These are phyloP conservation scores for Xylocampa areola DNA, from an alignment of 2,888 invertebrate species.

Conservation along the genomic window DNA sequence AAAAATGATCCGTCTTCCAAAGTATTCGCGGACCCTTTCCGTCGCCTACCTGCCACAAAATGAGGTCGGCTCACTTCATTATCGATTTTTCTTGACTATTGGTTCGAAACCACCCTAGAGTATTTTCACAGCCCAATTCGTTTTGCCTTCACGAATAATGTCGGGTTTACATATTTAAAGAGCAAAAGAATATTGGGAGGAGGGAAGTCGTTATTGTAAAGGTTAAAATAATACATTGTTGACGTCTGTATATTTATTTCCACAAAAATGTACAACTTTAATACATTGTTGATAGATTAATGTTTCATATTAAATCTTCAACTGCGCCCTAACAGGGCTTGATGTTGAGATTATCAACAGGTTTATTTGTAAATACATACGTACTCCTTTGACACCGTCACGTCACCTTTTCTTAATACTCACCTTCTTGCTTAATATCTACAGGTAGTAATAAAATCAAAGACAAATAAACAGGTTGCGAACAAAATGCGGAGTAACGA, in stretches of 20 bases:
- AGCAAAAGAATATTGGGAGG: not conserved
- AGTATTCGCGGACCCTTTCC: constrained; percentile 34
- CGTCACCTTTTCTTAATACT: too few species aligned
- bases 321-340: too few species aligned
- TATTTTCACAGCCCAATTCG: constrained; percentile 47
- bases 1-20: constrained; percentile 44
- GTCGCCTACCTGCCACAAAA: constrained; percentile 45
- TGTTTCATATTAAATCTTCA: too few species aligned
- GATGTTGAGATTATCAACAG: too few species aligned
- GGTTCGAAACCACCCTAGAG: constrained; percentile 32
- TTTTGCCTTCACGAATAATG: constrained; percentile 36
- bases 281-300: too few species aligned
- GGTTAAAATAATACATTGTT: too few species aligned
- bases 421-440: too few species aligned
- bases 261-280: too few species aligned
- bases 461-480: constrained; percentile 40
- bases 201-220: not conserved
- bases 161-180: constrained; percentile 8
- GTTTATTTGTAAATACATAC: too few species aligned
- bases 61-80: constrained; percentile 45
- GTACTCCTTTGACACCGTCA: too few species aligned
- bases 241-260: too few species aligned
- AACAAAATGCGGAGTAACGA: constrained; percentile 49
- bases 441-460: constrained; percentile 45
- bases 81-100: constrained; percentile 55